phyloP scores from a whole-genome alignment of 2,888 invertebrate genomes.

The Caenorhabditis zanzibari region DNA sequence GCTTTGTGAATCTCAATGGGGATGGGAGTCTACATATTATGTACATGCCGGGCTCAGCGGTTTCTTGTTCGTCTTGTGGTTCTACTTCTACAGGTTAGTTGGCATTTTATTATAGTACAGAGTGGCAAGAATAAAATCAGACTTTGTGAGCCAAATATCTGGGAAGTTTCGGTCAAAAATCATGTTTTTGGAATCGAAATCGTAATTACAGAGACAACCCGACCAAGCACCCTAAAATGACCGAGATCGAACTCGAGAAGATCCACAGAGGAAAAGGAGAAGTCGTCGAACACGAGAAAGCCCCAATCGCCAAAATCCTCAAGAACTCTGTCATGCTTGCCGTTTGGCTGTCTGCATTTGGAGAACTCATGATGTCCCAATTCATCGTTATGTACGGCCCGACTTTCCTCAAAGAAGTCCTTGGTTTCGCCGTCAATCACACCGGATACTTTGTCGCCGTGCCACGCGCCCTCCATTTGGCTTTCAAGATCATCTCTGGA shows the following conservation, averaged over 20 bases:
- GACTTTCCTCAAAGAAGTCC: constrained; percentile 76
- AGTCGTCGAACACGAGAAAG: constrained; percentile 69
- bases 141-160: too few relatives aligned
- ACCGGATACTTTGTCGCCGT: constrained; percentile 77
- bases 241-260: constrained; percentile 76
- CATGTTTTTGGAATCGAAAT: not conserved
- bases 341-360: constrained; percentile 77
- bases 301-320: constrained; percentile 72
- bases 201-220: constrained; percentile 69
- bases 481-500: constrained; percentile 75
- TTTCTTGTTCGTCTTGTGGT: constrained; percentile 71
- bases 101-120: too few relatives aligned
- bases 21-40: constrained; percentile 76
- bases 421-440: constrained; percentile 76
- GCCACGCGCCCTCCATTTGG: constrained; percentile 74
- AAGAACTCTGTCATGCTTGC: constrained; percentile 75
- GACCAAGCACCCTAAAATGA: constrained; percentile 73
- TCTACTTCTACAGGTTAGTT: constrained; percentile 68
- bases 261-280: constrained; percentile 76
- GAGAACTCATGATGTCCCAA: constrained; percentile 78
- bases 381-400: constrained; percentile 78
- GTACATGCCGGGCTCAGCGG: constrained; percentile 73
- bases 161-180: too few relatives aligned
- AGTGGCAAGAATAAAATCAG: too few relatives aligned
- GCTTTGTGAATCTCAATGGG: constrained; percentile 74